Conservation (phyloP, 2,797 vertebrate species). For the Helicolenus hilgendorfi region DNA sequence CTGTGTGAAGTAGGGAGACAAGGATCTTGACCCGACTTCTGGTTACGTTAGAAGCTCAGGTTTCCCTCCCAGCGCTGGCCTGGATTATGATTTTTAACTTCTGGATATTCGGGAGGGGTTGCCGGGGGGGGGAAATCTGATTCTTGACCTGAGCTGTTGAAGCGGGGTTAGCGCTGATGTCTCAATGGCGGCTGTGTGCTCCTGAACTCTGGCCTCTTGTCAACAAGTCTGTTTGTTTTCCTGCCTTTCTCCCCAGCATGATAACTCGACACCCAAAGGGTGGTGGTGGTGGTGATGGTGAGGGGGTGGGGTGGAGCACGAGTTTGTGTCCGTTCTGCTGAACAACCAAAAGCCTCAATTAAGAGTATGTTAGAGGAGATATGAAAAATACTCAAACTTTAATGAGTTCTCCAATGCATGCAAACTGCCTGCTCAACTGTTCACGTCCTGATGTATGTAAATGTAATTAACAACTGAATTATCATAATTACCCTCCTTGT, state of each 20-base stretch:
- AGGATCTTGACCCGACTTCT: constrained; percentile 61
- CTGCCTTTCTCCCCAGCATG: constrained; percentile 60
- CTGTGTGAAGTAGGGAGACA: constrained; percentile 44
- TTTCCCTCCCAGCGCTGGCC: constrained; percentile 54
- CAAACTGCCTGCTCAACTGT: constrained; percentile 74
- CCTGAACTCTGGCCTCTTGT: constrained; percentile 85
- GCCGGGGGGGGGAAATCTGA: constrained; percentile 67
- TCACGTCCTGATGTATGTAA: constrained; percentile 84
- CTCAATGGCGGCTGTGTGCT: constrained; percentile 83
- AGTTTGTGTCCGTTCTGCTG: constrained; percentile 52
- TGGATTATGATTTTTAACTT: constrained; percentile 77
- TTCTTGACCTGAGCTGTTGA: constrained; percentile 70
- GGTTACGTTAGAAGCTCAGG: constrained; percentile 39
- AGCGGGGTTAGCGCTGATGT: constrained; percentile 53
- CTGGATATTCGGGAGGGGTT: constrained; percentile 66
- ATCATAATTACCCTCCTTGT: constrained; percentile 88
- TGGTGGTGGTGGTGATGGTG: not conserved
- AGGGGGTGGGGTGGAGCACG: not conserved
- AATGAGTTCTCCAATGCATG: constrained; percentile 77
- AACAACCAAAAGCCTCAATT: constrained; percentile 70
- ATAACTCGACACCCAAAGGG: constrained; percentile 63
- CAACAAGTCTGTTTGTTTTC: constrained; percentile 87
- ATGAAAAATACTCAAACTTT: constrained; percentile 79
- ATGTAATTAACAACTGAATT: constrained; percentile 90
- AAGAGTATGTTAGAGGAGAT: constrained; percentile 67